Percentiles rank a stretch among this genome's conserved stretches.
Evolutionary conservation across 2,113 vertebrate genomes (phyloP).

Genomic region (Fulmarus glacialis): DNA sequence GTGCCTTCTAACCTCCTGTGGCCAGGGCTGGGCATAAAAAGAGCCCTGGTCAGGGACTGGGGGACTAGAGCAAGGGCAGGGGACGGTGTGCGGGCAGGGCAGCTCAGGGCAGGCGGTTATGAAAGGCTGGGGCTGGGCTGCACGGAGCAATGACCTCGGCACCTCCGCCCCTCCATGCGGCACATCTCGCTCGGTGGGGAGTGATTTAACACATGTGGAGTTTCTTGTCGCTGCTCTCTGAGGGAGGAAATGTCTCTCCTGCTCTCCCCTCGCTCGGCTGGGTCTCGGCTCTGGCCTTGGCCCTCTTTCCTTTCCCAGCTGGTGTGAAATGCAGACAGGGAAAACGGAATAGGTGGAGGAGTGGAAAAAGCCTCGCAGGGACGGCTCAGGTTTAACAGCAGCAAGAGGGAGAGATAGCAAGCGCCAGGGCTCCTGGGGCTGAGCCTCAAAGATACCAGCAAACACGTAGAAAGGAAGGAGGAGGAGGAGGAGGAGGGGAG

Average conservation of each 20-base stretch:
- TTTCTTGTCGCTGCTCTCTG: neutral
- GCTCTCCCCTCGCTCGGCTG: neutral
- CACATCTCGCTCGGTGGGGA: neutral
- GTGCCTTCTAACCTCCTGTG: neutral
- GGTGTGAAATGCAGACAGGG: neutral
- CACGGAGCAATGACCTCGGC: rapidly evolving
- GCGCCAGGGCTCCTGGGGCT: neutral
- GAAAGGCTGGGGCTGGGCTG: neutral
- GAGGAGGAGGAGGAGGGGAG: neutral
- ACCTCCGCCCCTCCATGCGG: neutral
- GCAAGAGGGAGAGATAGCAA: rapidly evolving
- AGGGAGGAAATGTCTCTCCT: neutral
- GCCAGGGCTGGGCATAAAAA: neutral
- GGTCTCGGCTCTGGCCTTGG: neutral
- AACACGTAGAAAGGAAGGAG: neutral
- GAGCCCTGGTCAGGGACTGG: neutral
- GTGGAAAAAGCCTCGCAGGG: neutral
- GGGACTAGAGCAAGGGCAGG: neutral
- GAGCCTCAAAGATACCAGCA: neutral
- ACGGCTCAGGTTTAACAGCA: neutral
- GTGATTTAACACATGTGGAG: neutral
- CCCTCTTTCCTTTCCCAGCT: neutral
- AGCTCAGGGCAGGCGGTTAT: neutral
- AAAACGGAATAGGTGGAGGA: neutral
- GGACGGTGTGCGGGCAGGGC: neutral